Base-by-base conservation (phyloP, 2,888 invertebrate species). In the Cloeon dipterum region DNA sequence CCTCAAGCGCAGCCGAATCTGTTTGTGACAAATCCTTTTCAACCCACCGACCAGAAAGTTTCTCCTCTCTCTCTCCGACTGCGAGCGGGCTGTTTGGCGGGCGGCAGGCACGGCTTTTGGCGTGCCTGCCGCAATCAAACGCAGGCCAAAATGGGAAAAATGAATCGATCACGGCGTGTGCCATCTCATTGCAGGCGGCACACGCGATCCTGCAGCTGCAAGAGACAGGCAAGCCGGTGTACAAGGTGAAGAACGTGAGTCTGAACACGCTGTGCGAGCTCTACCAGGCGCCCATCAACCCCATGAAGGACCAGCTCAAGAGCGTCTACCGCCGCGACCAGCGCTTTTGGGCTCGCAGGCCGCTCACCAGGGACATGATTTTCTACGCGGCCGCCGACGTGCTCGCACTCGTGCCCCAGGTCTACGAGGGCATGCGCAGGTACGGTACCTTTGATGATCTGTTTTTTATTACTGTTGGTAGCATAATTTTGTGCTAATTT, bases 221-320 rank as follows among this genome's bases (percentile, higher is more conserved):
- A 59, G 81, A 85, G 49, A 81, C 77, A 41, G 75, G 76, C 42
- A 78, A 83, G 48, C 88, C 91, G 23, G 83, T 91, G 36, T 85
- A 89, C 53, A 93, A 93, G 63, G 85, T 88, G 37, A 89, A 91
- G 59, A 85, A 85, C 54, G 74, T 89, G 34, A 85, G 86, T 46
- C 63, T 93, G 40, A 86, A 88, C 61, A 81, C 88, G 37, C 63
- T 94, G 38, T 91, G 91, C 57, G 81, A 88, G 56, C 65, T 75
- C 43, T 86, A 89, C 54, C 78, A 77, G 50, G 83, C 83, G 34
- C 78, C 83, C 1, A 67, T 74, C 50, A 91, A 89, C 59, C 83
- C 86, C 2, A 73, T 88, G 58, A 93, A 88, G 54, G 88, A 89
- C 52, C 83, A 85, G 52, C 56, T 83, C 39, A 83, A 83, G 56